phyloP scores from a whole-genome alignment of 2,888 invertebrate species.

The Anorthoa munda region DNA sequence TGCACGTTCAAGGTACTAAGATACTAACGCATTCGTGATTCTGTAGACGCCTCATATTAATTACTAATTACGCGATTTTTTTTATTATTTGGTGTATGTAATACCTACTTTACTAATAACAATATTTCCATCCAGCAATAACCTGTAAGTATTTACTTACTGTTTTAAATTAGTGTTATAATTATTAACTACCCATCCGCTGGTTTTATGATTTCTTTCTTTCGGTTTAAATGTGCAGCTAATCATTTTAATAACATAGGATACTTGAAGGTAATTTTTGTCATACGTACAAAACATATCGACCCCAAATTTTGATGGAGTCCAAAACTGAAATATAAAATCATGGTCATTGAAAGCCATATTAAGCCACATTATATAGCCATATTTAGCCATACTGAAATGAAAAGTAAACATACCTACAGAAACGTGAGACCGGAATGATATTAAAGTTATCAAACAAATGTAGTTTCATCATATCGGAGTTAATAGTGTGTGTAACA shows the following conservation, averaged over 20 bases:
- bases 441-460: slow-evolving; percentile 1
- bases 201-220: slow-evolving; percentile 61
- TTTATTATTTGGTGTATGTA: slow-evolving; percentile 56
- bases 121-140: slow-evolving; percentile 73
- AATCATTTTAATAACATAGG: slow-evolving; percentile 60
- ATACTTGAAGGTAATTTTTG: slow-evolving; percentile 56
- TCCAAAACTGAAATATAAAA: not conserved
- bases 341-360: not conserved
- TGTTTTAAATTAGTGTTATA: slow-evolving; percentile 55
- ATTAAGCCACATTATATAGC: no score
- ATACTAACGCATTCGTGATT: slow-evolving; percentile 76
- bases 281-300: slow-evolving; percentile 12
- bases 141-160: slow-evolving; percentile 72
- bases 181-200: slow-evolving; percentile 50
- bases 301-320: not conserved
- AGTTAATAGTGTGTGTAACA: slow-evolving; percentile 42
- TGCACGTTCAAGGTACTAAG: slow-evolving; percentile 97
- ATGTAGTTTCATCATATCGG: not conserved
- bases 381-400: slow-evolving; percentile 4
- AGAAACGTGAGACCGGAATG: not conserved
- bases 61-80: slow-evolving; percentile 57
- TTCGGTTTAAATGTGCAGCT: slow-evolving; percentile 57
- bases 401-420: slow-evolving; percentile 15
- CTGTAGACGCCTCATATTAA: slow-evolving; percentile 60
- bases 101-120: slow-evolving; percentile 66